These are phyloP conservation scores for Zele albiditarsus DNA, from an alignment of 2,888 invertebrate species.

Conservation along the genomic window DNA sequence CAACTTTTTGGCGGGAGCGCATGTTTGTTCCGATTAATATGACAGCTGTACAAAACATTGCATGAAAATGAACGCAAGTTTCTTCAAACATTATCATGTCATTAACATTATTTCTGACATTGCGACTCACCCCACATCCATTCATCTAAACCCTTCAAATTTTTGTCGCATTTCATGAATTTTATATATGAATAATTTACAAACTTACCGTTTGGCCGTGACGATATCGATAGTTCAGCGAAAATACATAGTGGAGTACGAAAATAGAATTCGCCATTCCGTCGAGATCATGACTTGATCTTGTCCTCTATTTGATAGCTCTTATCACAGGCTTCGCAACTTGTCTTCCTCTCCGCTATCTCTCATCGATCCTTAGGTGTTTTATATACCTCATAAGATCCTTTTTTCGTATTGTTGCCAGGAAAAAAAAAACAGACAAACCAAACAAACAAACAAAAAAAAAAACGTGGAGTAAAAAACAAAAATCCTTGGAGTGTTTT, in stretches of 20 bases:
- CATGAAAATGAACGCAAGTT: neutral
- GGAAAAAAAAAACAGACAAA: too few species aligned
- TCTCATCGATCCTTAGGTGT: neutral
- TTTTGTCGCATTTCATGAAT: neutral
- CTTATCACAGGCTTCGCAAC: constrained; percentile 13
- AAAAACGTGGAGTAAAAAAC: neutral
- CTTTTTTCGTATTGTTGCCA: neutral
- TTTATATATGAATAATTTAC: neutral
- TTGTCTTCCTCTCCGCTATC: constrained; percentile 22
- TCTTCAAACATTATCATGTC: neutral
- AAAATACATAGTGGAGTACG: constrained; percentile 57
- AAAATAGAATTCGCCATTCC: constrained; percentile 59
- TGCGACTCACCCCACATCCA: neutral
- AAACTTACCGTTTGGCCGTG: constrained; percentile 64
- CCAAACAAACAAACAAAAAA: too few species aligned
- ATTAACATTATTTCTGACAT: neutral
- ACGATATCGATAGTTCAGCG: constrained; percentile 60
- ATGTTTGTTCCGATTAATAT: constrained; percentile 22
- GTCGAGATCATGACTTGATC: constrained; percentile 59
- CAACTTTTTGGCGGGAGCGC: constrained; percentile 62
- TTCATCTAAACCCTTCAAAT: neutral
- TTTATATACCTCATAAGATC: neutral
- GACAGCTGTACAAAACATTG: neutral
- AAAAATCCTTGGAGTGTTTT: constrained; percentile 7
- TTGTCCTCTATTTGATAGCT: constrained; percentile 29